A percentile compares a stretch with the other conserved stretches of the same genome.
Evolutionary conservation across 1,140 invertebrate genomes (phyloP).

Genomic region (Dermatophagoides farinae): DNA sequence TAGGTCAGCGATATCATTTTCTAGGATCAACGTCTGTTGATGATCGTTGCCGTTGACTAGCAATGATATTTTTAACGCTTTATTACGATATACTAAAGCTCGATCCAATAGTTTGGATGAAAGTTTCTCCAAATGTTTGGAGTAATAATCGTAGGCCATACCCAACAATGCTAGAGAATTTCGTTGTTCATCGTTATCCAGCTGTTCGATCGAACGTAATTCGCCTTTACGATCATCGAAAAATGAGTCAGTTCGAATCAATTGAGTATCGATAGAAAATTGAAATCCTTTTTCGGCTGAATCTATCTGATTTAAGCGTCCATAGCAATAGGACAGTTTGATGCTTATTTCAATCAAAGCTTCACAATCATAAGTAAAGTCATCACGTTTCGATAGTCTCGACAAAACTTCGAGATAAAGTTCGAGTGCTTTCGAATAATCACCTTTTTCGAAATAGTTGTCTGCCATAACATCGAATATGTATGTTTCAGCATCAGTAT

Average conservation of each 20-base stretch:
- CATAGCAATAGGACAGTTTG: slow-evolving; percentile 31
- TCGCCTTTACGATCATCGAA: slow-evolving; percentile 22
- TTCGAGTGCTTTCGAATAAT: slow-evolving; percentile 58
- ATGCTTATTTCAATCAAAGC: slow-evolving; percentile 51
- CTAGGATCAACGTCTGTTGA: slow-evolving; percentile 48
- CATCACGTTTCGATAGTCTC: slow-evolving; percentile 42
- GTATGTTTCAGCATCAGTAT: slow-evolving; percentile 54
- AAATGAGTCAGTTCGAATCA: slow-evolving; percentile 31
- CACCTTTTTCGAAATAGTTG: slow-evolving; percentile 48
- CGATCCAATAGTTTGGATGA: slow-evolving; percentile 28
- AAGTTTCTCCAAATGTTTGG: slow-evolving; percentile 10
- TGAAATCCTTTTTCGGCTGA: slow-evolving; percentile 50
- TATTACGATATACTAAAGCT: slow-evolving; percentile 41
- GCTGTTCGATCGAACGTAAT: not conserved
- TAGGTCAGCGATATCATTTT: slow-evolving; percentile 65
- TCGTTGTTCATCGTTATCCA: not conserved
- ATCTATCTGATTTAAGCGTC: slow-evolving; percentile 36
- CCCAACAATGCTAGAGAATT: slow-evolving; percentile 8
- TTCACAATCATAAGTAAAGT: slow-evolving; percentile 45
- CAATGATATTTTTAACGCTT: slow-evolving; percentile 43
- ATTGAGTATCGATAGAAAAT: slow-evolving; percentile 47
- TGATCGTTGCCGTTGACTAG: slow-evolving; percentile 41
- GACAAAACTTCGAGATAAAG: slow-evolving; percentile 60
- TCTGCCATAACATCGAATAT: slow-evolving; percentile 78
- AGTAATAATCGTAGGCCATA: slow-evolving; percentile 9